phyloP scores from a whole-genome alignment of 2,888 invertebrate genomes.

The Rugalucina vietnamica region DNA sequence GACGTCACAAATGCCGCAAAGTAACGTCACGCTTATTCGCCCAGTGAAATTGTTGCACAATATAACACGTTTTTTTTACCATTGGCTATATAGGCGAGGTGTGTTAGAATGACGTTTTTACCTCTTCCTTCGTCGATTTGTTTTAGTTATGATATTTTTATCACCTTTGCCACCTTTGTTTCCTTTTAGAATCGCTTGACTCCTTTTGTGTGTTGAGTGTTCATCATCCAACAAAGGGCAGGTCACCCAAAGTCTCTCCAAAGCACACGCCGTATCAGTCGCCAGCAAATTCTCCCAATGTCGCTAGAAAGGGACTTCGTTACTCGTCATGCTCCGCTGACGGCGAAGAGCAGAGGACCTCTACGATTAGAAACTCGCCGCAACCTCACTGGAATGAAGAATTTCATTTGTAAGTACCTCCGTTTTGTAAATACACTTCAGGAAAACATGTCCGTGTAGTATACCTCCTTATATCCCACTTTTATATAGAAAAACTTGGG shows the following conservation, averaged over 20 bases:
- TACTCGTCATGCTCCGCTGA: background rate
- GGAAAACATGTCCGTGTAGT: no score
- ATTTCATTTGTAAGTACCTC: slow-evolving; percentile 74
- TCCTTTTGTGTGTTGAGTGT: slow-evolving; percentile 74
- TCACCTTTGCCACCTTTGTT: background rate
- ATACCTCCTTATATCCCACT: no score
- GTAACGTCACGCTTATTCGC: no score
- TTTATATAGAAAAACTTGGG: no score
- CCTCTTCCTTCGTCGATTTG: no score
- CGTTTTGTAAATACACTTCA: no score
- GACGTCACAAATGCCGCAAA: no score
- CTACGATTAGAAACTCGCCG: slow-evolving; percentile 65
- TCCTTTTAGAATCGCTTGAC: slow-evolving; percentile 56
- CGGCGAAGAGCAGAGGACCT: slow-evolving; percentile 64
- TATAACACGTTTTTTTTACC: no score
- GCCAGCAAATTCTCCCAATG: slow-evolving; percentile 50
- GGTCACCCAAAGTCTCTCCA: slow-evolving; percentile 61
- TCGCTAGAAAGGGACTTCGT: background rate
- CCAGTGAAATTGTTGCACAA: no score
- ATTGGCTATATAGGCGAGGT: no score
- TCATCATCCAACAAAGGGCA: slow-evolving; percentile 56
- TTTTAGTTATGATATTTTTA: background rate
- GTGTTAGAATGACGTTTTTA: no score
- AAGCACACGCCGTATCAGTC: slow-evolving; percentile 59
- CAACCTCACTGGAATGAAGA: slow-evolving; percentile 79